Evolutionary conservation across 2,113 vertebrate genomes (phyloP), one percentile per base, ranked within the genome.

Genomic region (Muscicapa adusta): DNA sequence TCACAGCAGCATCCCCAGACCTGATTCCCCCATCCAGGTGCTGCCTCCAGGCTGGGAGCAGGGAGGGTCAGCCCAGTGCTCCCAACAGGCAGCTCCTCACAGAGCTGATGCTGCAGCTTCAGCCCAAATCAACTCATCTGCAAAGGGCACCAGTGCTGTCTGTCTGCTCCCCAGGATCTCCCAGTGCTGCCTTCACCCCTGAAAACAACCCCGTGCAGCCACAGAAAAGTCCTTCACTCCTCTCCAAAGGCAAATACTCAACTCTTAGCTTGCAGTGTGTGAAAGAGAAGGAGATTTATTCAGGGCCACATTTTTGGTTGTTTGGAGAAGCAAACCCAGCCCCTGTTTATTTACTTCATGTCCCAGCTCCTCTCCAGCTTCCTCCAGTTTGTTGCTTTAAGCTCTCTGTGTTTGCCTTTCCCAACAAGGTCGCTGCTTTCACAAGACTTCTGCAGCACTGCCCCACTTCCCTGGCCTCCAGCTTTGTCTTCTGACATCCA

Each of bases 371-470:
- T 88, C 75, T 47, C 33, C 16, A 47, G 62, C 63, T 91, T 33
- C 72, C 76, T 42, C 45, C 16, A 3, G 82, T 91, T 93, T 90
- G 94, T 90, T 97, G 90, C 93, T 94, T 61, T 88, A 95, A 93
- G 82, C 72, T 94, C 48, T 10, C 47, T 3, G 6, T 90, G 88
- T 93, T 93, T 95, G 90, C 11, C 0, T 80, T 95, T 70, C 92
- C 29, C 56, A 40, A 93, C 95, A 84, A 97, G 95, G 94, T 96
- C 92, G 15, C 22, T 96, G 93, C 88, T 97, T 96, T 96, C 95
- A 91, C 95, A 96, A 90, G 94, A 48, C 94, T 93, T n/a, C 18
- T 56, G 67, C 83, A 77, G 95, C 34, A 0, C 79, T 85, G 85
- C 79, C 92, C 91, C 33, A 8, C 82, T 91, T 33, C 81, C 85